A percentile compares a stretch with the other conserved stretches of the same genome.
Conservation (phyloP, 1,140 invertebrate genomes). For the Nephotettix cincticeps region DNA sequence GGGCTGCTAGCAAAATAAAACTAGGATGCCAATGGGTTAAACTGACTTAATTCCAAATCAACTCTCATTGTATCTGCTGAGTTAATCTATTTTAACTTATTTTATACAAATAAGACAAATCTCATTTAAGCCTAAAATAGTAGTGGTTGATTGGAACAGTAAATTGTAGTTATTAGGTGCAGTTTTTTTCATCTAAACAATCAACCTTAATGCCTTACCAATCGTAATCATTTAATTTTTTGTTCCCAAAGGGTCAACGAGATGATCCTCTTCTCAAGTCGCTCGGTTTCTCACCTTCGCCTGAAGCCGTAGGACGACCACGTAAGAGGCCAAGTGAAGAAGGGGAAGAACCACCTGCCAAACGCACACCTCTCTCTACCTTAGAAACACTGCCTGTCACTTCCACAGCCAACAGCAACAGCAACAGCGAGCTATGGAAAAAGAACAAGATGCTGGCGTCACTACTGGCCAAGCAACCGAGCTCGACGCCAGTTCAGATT, state of each 20-base stretch:
- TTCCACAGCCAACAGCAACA: conserved; percentile 34
- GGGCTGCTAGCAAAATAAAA: too few relatives aligned
- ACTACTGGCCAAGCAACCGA: conserved; percentile 72
- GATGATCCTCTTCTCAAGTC: conserved; percentile 58
- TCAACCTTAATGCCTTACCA: not conserved
- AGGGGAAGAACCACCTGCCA: conserved; percentile 50
- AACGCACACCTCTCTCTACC: conserved; percentile 8
- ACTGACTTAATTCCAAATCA: too few relatives aligned
- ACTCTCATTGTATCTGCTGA: too few relatives aligned
- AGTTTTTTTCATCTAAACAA: not conserved
- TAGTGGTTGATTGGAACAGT: too few relatives aligned
- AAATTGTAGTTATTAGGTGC: not conserved
- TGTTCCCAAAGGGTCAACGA: conserved; percentile 14
- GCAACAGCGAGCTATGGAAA: conserved; percentile 70
- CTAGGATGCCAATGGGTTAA: too few relatives aligned
- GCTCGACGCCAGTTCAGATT: conserved; percentile 59
- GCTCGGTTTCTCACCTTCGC: conserved; percentile 58
- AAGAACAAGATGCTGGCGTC: conserved; percentile 86
- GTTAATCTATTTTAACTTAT: too few relatives aligned
- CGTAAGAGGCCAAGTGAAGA: conserved; percentile 70
- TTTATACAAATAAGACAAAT: too few relatives aligned
- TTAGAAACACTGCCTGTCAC: conserved; percentile 30
- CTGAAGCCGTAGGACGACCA: conserved; percentile 49
- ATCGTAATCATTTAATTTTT: not conserved
- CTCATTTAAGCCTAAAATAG: too few relatives aligned